phyloP scores from a whole-genome alignment of 2,113 vertebrate genomes.

The Toxostoma redivivum region DNA sequence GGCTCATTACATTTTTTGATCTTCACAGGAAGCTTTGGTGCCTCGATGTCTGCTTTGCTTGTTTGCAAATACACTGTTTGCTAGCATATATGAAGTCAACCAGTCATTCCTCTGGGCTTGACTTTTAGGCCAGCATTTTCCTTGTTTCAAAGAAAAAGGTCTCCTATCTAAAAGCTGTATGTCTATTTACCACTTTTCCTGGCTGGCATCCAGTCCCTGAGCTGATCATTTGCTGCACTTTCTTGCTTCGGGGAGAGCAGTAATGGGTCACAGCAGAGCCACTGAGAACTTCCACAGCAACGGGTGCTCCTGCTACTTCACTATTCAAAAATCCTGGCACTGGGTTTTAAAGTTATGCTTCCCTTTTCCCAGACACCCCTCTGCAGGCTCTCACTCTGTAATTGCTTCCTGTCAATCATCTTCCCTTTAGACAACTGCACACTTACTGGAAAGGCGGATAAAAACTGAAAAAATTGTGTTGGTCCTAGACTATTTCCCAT shows the following conservation, averaged over 20 bases:
- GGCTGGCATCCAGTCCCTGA: not conserved
- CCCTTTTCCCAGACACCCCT: not conserved
- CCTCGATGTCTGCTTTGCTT: not conserved
- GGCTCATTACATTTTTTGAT: not conserved
- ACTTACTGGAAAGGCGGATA: not conserved
- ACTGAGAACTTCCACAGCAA: not conserved
- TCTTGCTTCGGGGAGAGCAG: not conserved
- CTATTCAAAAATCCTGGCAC: not conserved
- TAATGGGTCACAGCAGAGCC: not conserved
- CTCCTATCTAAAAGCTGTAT: not conserved
- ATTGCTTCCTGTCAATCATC: not conserved
- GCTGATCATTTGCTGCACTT: not conserved
- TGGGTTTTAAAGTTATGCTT: not conserved
- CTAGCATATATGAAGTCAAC: not conserved
- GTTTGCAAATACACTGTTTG: not conserved
- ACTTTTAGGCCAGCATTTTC: not conserved
- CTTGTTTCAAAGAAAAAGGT: not conserved
- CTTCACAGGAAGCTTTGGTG: not conserved
- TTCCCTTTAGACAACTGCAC: not conserved
- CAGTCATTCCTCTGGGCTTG: not conserved
- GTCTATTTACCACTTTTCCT: not conserved
- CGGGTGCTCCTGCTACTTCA: rapidly evolving
- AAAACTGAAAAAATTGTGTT: not conserved
- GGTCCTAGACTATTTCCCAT: not conserved
- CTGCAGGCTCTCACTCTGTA: not conserved